A percentile compares a stretch with the other conserved stretches of the same genome.
phyloP scores from a whole-genome alignment of 2,797 vertebrate genomes.

The Propithecus deckenii region DNA sequence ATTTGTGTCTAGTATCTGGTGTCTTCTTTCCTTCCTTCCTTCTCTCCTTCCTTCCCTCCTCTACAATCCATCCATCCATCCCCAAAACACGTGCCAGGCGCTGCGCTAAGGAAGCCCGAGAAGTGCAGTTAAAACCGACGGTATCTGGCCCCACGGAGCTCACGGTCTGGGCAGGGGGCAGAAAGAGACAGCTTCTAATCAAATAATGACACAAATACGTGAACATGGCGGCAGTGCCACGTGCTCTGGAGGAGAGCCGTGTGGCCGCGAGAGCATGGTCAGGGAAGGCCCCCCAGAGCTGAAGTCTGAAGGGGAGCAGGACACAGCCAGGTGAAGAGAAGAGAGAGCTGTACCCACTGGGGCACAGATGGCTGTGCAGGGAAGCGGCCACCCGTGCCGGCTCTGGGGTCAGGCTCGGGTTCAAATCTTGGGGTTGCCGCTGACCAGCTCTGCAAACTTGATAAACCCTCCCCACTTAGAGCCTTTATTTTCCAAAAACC shows the following conservation, averaged over 20 bases:
- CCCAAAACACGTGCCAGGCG: accelerated
- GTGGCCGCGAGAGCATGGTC: accelerated
- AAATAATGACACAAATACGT: background rate
- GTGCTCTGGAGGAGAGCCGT: background rate
- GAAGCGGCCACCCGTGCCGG: background rate
- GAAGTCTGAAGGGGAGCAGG: background rate
- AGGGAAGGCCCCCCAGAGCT: background rate
- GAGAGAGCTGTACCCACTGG: accelerated
- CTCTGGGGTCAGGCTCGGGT: background rate
- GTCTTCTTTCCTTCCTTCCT: background rate
- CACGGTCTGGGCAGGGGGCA: background rate
- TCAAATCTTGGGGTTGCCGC: background rate
- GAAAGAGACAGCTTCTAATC: background rate
- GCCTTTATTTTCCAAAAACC: background rate
- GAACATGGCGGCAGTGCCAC: background rate
- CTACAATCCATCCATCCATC: background rate
- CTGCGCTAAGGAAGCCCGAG: background rate
- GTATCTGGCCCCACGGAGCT: background rate
- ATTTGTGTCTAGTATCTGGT: background rate
- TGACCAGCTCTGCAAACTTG: background rate
- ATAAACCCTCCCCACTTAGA: background rate
- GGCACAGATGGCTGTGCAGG: accelerated
- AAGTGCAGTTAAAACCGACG: background rate
- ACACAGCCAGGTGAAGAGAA: background rate
- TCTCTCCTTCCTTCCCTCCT: background rate